These are phyloP conservation scores for Leptestheria dahalacensis DNA, from an alignment of 1,140 invertebrate genomes.

Conservation along the genomic window DNA sequence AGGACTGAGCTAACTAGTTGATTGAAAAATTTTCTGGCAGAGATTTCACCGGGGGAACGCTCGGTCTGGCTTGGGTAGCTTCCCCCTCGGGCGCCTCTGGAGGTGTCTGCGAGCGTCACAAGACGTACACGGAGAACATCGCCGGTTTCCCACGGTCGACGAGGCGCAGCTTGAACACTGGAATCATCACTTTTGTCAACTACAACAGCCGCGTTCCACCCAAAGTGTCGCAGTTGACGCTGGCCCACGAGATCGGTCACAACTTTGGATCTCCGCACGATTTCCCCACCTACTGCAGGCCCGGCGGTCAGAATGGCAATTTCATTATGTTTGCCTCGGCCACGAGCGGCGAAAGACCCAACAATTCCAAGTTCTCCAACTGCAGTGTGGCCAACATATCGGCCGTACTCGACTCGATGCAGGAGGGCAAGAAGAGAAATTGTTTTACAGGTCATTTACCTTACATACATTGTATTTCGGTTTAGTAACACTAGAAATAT, in stretches of 20 bases:
- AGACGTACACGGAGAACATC: slow-evolving; percentile 89
- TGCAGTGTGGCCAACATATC: slow-evolving; percentile 93
- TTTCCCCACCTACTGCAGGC: slow-evolving; percentile 77
- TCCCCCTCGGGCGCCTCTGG: slow-evolving; percentile 85
- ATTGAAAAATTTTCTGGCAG: too few relatives aligned
- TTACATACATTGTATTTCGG: background rate
- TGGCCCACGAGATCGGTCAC: slow-evolving; percentile 98
- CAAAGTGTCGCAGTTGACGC: slow-evolving; percentile 90
- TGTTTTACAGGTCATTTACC: slow-evolving; percentile 56
- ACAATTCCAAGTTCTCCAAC: slow-evolving; percentile 86
- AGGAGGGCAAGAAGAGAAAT: slow-evolving; percentile 82
- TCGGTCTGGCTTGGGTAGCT: slow-evolving; percentile 96
- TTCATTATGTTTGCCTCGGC: slow-evolving; percentile 96
- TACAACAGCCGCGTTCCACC: slow-evolving; percentile 92
- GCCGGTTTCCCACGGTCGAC: slow-evolving; percentile 84
- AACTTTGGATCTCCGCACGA: slow-evolving; percentile 99
- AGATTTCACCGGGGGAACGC: slow-evolving; percentile 89
- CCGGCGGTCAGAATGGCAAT: slow-evolving; percentile 69
- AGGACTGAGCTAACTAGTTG: too few relatives aligned
- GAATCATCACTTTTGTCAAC: slow-evolving; percentile 98
- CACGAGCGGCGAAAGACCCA: slow-evolving; percentile 79
- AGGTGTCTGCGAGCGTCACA: slow-evolving; percentile 96
- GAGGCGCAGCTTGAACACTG: slow-evolving; percentile 90
- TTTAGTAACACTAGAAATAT: too few relatives aligned
- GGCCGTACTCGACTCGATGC: slow-evolving; percentile 76